Percentiles rank a stretch among this genome's conserved stretches.
Conservation (phyloP, 1,140 invertebrate species). For the Babylonia areolata region DNA sequence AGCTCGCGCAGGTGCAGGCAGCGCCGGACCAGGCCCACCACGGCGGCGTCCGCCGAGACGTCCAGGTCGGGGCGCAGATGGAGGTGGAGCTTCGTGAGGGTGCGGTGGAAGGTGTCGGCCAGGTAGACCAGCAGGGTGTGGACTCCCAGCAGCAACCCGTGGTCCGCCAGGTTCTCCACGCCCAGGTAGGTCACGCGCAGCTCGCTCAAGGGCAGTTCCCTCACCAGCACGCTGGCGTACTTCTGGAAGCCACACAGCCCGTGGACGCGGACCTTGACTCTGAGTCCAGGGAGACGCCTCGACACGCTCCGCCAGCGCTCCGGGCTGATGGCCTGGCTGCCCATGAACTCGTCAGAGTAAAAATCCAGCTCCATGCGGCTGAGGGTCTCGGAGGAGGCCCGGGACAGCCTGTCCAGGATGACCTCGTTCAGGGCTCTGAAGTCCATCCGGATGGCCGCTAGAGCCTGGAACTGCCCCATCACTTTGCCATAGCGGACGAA, state of each 20-base stretch:
- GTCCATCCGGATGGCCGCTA: background rate
- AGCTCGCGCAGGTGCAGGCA: background rate
- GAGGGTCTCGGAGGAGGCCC: background rate
- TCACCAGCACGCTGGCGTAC: conserved; percentile 15
- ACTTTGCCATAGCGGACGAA: background rate
- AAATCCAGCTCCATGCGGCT: conserved; percentile 9
- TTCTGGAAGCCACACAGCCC: conserved; percentile 1
- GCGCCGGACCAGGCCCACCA: conserved; percentile 1
- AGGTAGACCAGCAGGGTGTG: background rate
- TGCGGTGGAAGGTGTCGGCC: background rate
- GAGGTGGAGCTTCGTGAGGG: background rate
- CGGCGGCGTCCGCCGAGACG: background rate
- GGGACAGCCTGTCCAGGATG: background rate
- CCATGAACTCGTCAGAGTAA: background rate
- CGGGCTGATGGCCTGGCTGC: background rate
- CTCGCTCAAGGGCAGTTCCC: background rate
- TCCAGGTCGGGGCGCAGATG: background rate
- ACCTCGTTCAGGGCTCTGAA: background rate
- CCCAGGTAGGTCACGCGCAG: conserved; percentile 15
- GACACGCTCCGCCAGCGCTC: background rate
- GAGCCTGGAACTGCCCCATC: conserved; percentile 1
- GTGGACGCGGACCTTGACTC: background rate
- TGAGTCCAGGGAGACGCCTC: background rate
- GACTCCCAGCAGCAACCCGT: background rate
- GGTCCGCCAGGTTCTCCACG: conserved; percentile 9